Evolutionary conservation across 2,797 vertebrate species (phyloP), one percentile per base, ranked within the genome.

Genomic region (Alouatta caraya): DNA sequence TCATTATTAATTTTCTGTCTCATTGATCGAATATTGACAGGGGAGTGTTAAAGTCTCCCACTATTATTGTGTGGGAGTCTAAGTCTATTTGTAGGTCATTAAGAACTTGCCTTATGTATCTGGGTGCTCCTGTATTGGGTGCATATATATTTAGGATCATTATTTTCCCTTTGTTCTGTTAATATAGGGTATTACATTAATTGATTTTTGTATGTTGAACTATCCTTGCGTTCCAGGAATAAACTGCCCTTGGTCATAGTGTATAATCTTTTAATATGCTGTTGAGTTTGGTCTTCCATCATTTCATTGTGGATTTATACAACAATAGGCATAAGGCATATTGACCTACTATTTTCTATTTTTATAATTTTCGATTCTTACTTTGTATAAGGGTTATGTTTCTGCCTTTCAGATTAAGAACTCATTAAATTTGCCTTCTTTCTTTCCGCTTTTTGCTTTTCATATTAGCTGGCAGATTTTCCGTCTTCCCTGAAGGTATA

Each of bases 211-310:
- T 39, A 44, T 39, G 4, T 84, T 61, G 30, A 96, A 37, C 72
- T 5, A 79, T 84, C 72, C 33, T 88, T 88, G 26, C 10, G 79
- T 83, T 92, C 14, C 42, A 84, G 8, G 15, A 79, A 46, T 52
- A 72, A 88, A 84, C 57, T 22, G 12, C 14, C 61, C 19, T 61
- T 79, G 22, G 5, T 55, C 15, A 15, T 55, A 5, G 19, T 52
- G 8, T 59, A 79, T 61, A 57, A 76, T 52, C 0, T 39, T 94
- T 61, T 19, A 70, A 44, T 44, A 78, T 11, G 39, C 7, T 78
- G 13, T 55, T 52, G n/a, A 92, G 78, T 94, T 93, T 81, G 22
- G 8, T 76, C 76, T 91, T 37, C 13, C 59, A 76, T 9, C 48
- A 50, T 59, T 91, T 87, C 37, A 13, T 28, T 70, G 26, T 70